phyloP scores from a whole-genome alignment of 1,140 invertebrate species.

The Temnothorax nylanderi region DNA sequence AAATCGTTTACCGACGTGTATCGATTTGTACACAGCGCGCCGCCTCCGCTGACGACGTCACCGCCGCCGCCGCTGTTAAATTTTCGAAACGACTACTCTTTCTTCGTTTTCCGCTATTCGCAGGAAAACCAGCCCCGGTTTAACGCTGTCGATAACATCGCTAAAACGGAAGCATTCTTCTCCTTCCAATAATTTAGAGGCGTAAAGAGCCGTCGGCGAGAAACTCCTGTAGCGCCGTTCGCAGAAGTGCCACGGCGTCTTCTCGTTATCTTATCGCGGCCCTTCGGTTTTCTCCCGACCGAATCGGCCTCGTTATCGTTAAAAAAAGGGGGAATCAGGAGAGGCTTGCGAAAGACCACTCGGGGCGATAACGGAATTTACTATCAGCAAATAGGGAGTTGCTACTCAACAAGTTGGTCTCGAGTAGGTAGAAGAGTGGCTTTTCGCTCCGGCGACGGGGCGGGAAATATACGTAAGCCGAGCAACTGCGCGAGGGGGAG shows the following conservation, averaged over 20 bases:
- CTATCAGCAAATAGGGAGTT: slow-evolving; percentile 45
- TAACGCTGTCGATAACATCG: slow-evolving; percentile 39
- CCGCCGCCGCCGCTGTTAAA: background rate
- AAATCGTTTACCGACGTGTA: slow-evolving; percentile 34
- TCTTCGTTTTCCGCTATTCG: slow-evolving; percentile 7
- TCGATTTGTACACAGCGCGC: background rate
- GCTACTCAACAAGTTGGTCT: slow-evolving; percentile 60
- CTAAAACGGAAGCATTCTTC: background rate
- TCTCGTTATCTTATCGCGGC: slow-evolving; percentile 34
- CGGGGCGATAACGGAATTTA: slow-evolving; percentile 55
- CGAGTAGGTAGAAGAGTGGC: slow-evolving; percentile 15
- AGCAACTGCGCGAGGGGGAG: background rate
- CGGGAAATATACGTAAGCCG: slow-evolving; percentile 12
- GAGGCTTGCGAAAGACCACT: slow-evolving; percentile 1
- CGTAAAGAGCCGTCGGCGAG: slow-evolving; percentile 11
- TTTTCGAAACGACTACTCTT: slow-evolving; percentile 33
- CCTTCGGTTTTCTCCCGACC: background rate
- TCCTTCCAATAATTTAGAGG: slow-evolving; percentile 32
- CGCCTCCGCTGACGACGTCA: background rate
- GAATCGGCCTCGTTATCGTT: slow-evolving; percentile 47
- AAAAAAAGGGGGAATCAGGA: slow-evolving; percentile 30
- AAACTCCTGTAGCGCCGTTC: background rate
- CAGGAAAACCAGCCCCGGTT: background rate
- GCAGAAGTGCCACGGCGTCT: background rate
- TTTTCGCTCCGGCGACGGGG: background rate